Evolutionary conservation across 2,113 vertebrate genomes (phyloP), one percentile per base, ranked within the genome.

Genomic region (Thomomys bottae): DNA sequence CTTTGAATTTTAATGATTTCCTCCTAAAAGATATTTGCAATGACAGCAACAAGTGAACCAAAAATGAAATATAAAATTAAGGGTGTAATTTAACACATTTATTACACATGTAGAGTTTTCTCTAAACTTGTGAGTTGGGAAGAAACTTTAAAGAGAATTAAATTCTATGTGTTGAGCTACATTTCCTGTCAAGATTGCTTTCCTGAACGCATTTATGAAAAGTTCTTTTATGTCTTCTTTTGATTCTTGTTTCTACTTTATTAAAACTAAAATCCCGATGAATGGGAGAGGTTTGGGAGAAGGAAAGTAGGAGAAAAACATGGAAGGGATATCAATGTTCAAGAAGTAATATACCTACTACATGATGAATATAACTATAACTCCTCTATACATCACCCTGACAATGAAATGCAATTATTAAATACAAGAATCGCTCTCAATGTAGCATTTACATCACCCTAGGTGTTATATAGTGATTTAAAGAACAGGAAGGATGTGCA

Each of bases 71-170:
- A 3, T 36, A 87, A 92, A 86, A 64, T 73, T 90, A 80, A 57
- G 64, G 21, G 80, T 59, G 10, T 26, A 87, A 40, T 76, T 94
- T 79, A 84, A 54, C 20, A 87, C 45, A 64, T 89, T 92, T 87
- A 61, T 81, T 84, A 54, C 5, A 77, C 45, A 12, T 57, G n/a
- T 10, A 63, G 11, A 79, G 54, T 76, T 63, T 94, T 68, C 20
- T 73, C 61, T 57, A 75, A 75, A 92, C 88, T 12, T 32, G 10
- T 88, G 26, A 45, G 36, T 5, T 32, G 12, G 66, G 9, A 40
- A 73, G 36, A 14, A 4, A 57, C 5, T 24, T 21, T 28, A 61
- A 78, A 77, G 2, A 61, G 10, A 92, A 63, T 61, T 63, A 92
- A 85, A 63, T n/a, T 36, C 18, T 78, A 8, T 18, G 68, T 14